Evolutionary conservation across 1,140 invertebrate genomes (phyloP).

Genomic region (Diuraphis noxia): DNA sequence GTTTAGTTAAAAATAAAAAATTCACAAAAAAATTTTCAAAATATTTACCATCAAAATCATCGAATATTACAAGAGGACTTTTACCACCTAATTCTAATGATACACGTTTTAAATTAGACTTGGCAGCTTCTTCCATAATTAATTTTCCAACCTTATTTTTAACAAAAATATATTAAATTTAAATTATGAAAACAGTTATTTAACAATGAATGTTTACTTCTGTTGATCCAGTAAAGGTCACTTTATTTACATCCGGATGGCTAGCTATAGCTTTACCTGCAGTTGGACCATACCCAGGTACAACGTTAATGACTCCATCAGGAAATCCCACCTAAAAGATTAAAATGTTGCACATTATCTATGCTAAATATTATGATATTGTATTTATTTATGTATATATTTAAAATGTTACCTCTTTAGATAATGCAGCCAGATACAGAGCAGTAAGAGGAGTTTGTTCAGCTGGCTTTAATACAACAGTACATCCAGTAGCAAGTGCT

Average conservation of each 20-base stretch:
- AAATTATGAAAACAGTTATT: constrained; percentile 50
- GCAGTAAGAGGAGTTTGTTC: constrained; percentile 93
- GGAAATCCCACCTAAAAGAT: constrained; percentile 76
- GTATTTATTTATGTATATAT: constrained; percentile 23
- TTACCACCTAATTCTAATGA: constrained; percentile 89
- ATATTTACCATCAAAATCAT: constrained; percentile 72
- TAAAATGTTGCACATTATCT: neutral
- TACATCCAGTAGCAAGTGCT: constrained; percentile 81
- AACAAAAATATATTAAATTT: neutral
- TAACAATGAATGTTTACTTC: constrained; percentile 62
- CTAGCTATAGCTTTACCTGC: constrained; percentile 78
- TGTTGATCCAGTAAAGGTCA: constrained; percentile 87
- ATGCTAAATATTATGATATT: neutral
- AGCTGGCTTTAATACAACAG: constrained; percentile 85
- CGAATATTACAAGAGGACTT: constrained; percentile 83
- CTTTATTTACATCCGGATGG: constrained; percentile 81
- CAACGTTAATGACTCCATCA: constrained; percentile 81
- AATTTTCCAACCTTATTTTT: constrained; percentile 70
- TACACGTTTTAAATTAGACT: constrained; percentile 80
- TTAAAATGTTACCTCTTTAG: constrained; percentile 68
- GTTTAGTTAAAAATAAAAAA: neutral
- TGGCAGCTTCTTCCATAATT: constrained; percentile 74
- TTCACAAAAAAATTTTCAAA: neutral
- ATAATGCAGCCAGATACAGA: constrained; percentile 75
- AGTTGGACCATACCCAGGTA: constrained; percentile 80